A percentile compares a stretch with the other conserved stretches of the same genome.
These are phyloP conservation scores for Drosophila eugracilis DNA, from an alignment of 1,140 invertebrate species.

Conservation along the genomic window DNA sequence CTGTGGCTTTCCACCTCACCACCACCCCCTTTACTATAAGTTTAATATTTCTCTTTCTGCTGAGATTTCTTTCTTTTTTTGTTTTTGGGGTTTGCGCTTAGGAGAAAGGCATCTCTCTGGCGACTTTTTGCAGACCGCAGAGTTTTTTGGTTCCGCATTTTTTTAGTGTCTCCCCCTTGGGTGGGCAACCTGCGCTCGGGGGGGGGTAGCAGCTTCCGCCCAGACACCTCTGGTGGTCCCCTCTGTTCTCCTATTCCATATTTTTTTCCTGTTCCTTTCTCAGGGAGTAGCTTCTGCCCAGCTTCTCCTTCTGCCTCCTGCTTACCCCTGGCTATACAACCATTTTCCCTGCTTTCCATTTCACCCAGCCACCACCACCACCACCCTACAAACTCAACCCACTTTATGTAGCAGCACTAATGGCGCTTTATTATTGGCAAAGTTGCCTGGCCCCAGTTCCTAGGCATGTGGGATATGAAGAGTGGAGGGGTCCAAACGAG, in stretches of 20 bases:
- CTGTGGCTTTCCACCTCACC: too few relatives aligned
- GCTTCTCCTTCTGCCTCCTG: too few relatives aligned
- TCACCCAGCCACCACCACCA: not conserved
- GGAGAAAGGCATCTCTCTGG: not conserved
- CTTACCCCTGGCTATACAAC: too few relatives aligned
- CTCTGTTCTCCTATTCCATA: not conserved
- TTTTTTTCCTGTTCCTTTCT: not conserved
- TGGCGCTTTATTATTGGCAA: conserved; percentile 82
- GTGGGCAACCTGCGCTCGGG: conserved; percentile 1
- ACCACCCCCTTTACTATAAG: too few relatives aligned
- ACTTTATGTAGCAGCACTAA: conserved; percentile 81
- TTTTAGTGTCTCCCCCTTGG: conserved; percentile 3
- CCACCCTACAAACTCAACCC: conserved; percentile 8
- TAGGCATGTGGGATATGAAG: not conserved
- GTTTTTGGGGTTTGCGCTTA: too few relatives aligned
- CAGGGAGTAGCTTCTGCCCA: not conserved
- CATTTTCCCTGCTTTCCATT: conserved; percentile 18
- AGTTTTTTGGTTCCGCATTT: not conserved
- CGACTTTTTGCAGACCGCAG: not conserved
- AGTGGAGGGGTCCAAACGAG: not conserved
- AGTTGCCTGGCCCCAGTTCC: conserved; percentile 49
- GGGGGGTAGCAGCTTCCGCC: conserved; percentile 7
- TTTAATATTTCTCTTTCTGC: not conserved
- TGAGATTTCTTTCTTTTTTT: not conserved
- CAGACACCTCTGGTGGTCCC: conserved; percentile 2